Base-by-base conservation (phyloP, 2,113 vertebrate genomes). In the Pseudonaja textilis region DNA sequence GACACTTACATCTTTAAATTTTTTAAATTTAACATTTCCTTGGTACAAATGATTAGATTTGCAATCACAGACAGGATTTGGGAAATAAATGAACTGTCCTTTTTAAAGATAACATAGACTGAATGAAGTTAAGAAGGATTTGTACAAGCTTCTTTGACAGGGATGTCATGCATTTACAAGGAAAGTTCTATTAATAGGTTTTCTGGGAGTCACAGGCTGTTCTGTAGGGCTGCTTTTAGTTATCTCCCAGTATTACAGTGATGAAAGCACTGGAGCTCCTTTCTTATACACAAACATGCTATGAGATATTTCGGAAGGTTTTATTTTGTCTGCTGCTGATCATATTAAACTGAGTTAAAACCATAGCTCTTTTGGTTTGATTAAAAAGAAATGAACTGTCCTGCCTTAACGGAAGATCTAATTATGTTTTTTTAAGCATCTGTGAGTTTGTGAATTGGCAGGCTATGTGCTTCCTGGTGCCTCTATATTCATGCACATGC, bases 111-210 rank as follows among this genome's bases (percentile, higher is more conserved):
- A 89, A 90, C 89, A 85, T 64, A 87, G 52, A 29, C 56, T 90
- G 56, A 87, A 25, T 90, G 56, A 90, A 55, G 45, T 64, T 93
- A 93, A 93, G 88, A 86, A 90, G 92, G 92, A 86, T 86, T 90
- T 93, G 55, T 90, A 61, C 81, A 16, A 90, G 87, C 52, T 56
- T 88, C 55, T 26, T 89, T 55, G 85, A 59, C 6, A 47, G 88
- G 64, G 45, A 64, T 93, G 85, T 50, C 26, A 25, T 52, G 47
- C n/a, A 87, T 90, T 90, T 61, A 34, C 29, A 90, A 57, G 29
- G 85, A 56, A 52, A 90, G 22, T 85, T 23, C 26, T 89, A 89
- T 54, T 23, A 50, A 59, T 81, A 47, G 42, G 4, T 64, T 23
- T 54, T 47, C 56, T 87, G 81, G 56, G 56, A 42, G 34, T 81